Conservation (phyloP, 2,113 vertebrate species). For the Tenebrosternarchus preto region DNA sequence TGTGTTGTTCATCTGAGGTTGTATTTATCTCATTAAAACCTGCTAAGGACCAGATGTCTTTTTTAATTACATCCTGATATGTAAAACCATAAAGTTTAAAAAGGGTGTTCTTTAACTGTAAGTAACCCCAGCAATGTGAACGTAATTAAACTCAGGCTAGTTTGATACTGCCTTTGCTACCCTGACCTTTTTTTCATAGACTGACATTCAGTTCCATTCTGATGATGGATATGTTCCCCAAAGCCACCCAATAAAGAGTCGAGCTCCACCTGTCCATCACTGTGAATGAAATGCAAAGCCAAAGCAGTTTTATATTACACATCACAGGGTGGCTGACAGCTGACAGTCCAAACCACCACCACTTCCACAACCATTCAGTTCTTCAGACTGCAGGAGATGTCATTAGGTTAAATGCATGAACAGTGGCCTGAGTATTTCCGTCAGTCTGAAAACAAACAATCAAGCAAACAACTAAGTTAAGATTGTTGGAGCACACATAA, state of each 20-base stretch:
- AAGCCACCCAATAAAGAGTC: background rate
- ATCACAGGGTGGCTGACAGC: background rate
- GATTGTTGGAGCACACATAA: background rate
- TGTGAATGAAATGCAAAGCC: conserved; percentile 30
- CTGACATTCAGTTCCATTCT: background rate
- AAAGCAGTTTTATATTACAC: conserved; percentile 13
- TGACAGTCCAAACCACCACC: background rate
- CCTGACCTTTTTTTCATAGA: background rate
- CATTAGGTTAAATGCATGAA: background rate
- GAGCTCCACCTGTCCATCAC: conserved; percentile 7
- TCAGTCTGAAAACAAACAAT: background rate
- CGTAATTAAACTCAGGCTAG: no score
- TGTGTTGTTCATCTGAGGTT: no score
- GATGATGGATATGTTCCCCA: background rate
- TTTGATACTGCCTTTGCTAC: no score
- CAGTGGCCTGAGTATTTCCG: background rate
- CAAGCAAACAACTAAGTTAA: background rate
- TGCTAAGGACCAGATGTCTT: no score
- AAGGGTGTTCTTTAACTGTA: background rate
- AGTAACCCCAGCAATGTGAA: background rate
- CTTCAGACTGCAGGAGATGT: background rate
- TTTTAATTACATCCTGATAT: no score
- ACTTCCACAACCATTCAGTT: background rate
- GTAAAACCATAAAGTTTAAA: no score
- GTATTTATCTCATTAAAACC: no score